A percentile compares a stretch with the other conserved stretches of the same genome.
These are phyloP conservation scores for Lacanobia wlatinum DNA, from an alignment of 2,888 invertebrate genomes.

Conservation along the genomic window DNA sequence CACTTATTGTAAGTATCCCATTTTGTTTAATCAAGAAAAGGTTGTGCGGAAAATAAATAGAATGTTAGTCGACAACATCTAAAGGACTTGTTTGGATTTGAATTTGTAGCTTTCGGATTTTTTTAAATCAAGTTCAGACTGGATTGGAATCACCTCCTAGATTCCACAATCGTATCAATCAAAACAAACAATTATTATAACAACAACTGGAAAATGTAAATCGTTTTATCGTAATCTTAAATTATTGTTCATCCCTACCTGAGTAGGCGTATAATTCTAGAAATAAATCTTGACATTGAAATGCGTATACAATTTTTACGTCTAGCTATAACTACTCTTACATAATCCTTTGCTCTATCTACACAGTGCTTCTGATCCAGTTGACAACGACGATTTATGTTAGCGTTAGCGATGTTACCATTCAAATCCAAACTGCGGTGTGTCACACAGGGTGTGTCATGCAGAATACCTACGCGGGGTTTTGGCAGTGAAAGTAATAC, in stretches of 20 bases:
- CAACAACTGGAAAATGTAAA: neutral
- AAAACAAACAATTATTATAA: neutral
- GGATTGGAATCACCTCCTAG: conserved; percentile 49
- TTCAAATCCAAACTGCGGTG: conserved; percentile 84
- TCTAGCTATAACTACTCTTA: conserved; percentile 34
- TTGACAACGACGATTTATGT: conserved; percentile 28
- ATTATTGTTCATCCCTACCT: neutral
- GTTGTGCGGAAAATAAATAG: conserved; percentile 74
- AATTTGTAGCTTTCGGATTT: conserved; percentile 55
- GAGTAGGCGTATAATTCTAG: too few species aligned
- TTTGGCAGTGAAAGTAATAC: conserved; percentile 97
- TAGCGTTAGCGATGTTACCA: conserved; percentile 61
- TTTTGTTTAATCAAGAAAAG: conserved; percentile 69
- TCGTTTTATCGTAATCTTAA: neutral
- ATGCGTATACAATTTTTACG: conserved; percentile 14
- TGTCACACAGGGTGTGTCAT: conserved; percentile 79
- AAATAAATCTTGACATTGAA: conserved; percentile 8
- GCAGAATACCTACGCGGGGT: conserved; percentile 95
- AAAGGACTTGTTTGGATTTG: conserved; percentile 79
- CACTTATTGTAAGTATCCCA: conserved; percentile 61
- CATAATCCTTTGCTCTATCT: conserved; percentile 44
- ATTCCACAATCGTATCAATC: neutral
- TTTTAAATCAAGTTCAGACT: conserved; percentile 20
- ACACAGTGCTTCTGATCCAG: conserved; percentile 55
- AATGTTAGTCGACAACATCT: conserved; percentile 76